phyloP scores from a whole-genome alignment of 2,113 vertebrate genomes.

The Halichoeres trimaculatus region DNA sequence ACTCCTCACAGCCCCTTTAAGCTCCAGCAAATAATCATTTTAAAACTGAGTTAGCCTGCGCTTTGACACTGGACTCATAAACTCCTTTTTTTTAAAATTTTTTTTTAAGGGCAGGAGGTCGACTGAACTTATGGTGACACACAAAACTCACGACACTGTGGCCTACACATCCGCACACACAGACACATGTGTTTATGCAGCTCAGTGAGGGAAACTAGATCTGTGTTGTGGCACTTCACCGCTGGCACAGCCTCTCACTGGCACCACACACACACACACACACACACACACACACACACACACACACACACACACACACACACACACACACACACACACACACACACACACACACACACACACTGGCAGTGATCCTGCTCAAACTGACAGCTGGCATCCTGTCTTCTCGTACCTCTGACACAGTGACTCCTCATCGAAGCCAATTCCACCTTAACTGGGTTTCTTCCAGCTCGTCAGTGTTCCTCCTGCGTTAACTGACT shows the following conservation, averaged over 20 bases:
- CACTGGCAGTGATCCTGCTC: slow-evolving; percentile 65
- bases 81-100: too few relatives aligned
- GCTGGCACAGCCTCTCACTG: slow-evolving; percentile 60
- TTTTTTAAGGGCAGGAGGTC: too few relatives aligned
- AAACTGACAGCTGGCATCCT: slow-evolving; percentile 72
- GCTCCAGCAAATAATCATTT: too few relatives aligned
- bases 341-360: slow-evolving; percentile 31
- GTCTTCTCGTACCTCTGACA: slow-evolving; percentile 60
- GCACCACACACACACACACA: slow-evolving; percentile 21
- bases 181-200: slow-evolving; percentile 23
- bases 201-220: slow-evolving; percentile 62
- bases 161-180: background rate
- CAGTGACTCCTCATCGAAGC: slow-evolving; percentile 50
- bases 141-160: background rate
- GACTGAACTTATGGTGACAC: background rate
- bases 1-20: too few relatives aligned
- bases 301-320: slow-evolving; percentile 30
- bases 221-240: slow-evolving; percentile 60
- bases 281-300: too few relatives aligned
- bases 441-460: slow-evolving; percentile 66
- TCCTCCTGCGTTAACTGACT: slow-evolving; percentile 69
- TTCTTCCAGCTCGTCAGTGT: slow-evolving; percentile 54
- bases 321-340: slow-evolving; percentile 34
- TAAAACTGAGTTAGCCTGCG: too few relatives aligned
- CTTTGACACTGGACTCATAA: too few relatives aligned